These are phyloP conservation scores for Yponomeuta malinellus DNA, from an alignment of 2,888 invertebrate genomes.

Conservation along the genomic window DNA sequence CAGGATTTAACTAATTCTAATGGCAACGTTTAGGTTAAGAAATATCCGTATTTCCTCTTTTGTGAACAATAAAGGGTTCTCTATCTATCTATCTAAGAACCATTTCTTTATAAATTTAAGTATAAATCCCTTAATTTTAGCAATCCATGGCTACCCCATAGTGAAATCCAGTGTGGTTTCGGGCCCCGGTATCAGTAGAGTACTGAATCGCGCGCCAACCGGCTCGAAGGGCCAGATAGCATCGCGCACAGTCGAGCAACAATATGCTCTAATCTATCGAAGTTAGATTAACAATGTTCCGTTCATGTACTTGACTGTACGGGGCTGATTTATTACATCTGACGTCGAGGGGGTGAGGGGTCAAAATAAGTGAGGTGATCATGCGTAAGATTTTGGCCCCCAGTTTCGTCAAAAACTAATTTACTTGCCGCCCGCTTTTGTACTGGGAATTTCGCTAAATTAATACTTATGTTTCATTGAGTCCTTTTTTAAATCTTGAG, in stretches of 20 bases:
- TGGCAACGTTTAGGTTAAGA: no score
- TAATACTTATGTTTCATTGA: no score
- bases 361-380: conserved; percentile 18
- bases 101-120: no score
- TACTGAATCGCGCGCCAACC: background rate
- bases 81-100: no score
- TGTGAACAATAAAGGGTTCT: no score
- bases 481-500: no score
- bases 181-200: conserved; percentile 37
- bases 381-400: background rate
- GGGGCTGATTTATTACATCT: conserved; percentile 39
- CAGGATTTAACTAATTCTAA: no score
- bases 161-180: conserved; percentile 31
- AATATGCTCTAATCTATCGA: conserved; percentile 50
- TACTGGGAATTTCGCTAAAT: no score
- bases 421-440: no score
- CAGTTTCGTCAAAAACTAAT: no score
- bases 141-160: conserved; percentile 27
- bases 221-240: conserved; percentile 50
- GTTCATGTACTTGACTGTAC: conserved; percentile 41
- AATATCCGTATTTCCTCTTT: no score
- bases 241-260: conserved; percentile 44
- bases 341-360: conserved; percentile 33
- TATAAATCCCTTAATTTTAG: background rate
- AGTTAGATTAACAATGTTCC: conserved; percentile 34